Base-by-base conservation (phyloP, 2,888 invertebrate genomes). In the Sisyra nigra region DNA sequence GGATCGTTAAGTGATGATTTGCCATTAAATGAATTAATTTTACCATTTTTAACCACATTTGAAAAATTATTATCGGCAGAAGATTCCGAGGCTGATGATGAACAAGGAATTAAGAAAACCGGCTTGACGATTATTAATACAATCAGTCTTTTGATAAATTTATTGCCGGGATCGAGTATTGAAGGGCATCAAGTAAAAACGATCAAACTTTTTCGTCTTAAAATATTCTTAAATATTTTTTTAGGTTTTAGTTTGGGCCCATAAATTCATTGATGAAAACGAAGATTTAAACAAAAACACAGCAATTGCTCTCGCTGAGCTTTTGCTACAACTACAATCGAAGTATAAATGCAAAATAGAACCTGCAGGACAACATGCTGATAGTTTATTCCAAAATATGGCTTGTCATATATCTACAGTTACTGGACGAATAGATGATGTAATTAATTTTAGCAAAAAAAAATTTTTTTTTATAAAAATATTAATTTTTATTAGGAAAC, bases 401-500 rank as follows among this genome's bases (percentile, higher is more conserved):
- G 62, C 66, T 18, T 44, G 57, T 11, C 62, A 64, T 47, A 49
- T 71, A 31, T 63, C 62, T 19, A 53, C 57, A 39, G 52, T 61
- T 48, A 56, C 65, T 41, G 69, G 66, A 15, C 57, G 59, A 13
- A 57, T 68, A 33, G 61, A 61, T 49, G 61, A 64, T 46, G 68
- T 67, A 56, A 55, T 51, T 49, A 37, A 45, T 39, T 37, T 44
- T 18, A 5, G 19, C 36, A 40, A 44, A 13, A 24, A 18, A 32
- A 11, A 32, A 29, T 38, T 44, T 51, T 49, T 35, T 48, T 34
- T 5, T 9, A 10, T 40, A 24, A 11, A 18, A n/a, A 19, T 24
- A 10, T 30, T 34, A 15, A 40, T 43, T 14, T 15, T 36, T 46
- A 48, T 30, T 32, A 61, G 60, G 57, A 59, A 34, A 52, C 53